Conservation (phyloP, 2,888 invertebrate species). For the Adelphocoris suturalis region DNA sequence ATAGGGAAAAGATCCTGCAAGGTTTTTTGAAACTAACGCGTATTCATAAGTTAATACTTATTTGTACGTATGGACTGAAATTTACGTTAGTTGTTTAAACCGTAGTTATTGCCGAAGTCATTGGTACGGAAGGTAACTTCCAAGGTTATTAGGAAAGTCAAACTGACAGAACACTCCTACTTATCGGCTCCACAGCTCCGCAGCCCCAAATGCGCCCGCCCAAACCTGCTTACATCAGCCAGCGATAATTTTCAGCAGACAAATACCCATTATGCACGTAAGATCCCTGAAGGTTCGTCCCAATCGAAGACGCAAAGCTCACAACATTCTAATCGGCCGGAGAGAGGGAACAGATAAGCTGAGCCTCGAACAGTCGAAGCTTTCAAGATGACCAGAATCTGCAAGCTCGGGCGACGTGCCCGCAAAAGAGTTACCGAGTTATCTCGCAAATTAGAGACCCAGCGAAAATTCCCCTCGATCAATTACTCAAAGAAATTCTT, state of each 20-base stretch:
- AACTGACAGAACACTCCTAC: too few relatives aligned
- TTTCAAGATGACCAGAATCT: constrained; percentile 31
- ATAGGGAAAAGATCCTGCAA: too few relatives aligned
- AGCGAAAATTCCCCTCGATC: background rate
- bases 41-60: too few relatives aligned
- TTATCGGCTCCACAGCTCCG: too few relatives aligned
- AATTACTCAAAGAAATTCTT: constrained; percentile 32
- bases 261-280: constrained; percentile 34
- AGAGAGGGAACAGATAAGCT: background rate
- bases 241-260: background rate
- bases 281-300: background rate
- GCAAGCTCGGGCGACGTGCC: constrained; percentile 12
- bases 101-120: too few relatives aligned
- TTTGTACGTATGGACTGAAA: too few relatives aligned
- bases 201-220: background rate
- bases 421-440: constrained; percentile 9
- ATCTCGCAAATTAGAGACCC: constrained; percentile 31
- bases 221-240: background rate
- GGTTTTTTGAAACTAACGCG: too few relatives aligned
- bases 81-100: too few relatives aligned
- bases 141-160: too few relatives aligned
- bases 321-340: constrained; percentile 14
- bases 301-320: constrained; percentile 32
- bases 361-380: constrained; percentile 28
- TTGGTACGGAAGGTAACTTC: too few relatives aligned